Conservation (phyloP, 2,888 invertebrate genomes). For the Coecobrya sp. region DNA sequence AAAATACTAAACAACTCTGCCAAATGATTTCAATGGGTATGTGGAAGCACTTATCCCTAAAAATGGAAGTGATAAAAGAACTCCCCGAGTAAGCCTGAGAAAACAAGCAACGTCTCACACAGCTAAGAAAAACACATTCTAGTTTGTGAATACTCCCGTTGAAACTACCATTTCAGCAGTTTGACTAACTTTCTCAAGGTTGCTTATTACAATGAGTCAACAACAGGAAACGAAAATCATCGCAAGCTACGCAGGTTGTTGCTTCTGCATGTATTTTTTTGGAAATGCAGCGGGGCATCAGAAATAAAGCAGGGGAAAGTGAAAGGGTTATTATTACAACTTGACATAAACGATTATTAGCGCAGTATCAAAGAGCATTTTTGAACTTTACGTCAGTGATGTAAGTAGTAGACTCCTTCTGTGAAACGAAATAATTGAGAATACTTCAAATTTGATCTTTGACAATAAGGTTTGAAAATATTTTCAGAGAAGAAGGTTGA, state of each 20-base stretch:
- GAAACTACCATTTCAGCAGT: conserved; percentile 20
- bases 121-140: background rate
- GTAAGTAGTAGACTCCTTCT: background rate
- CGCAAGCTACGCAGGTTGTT: background rate
- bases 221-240: background rate
- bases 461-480: conserved; percentile 3
- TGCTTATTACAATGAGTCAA: conserved; percentile 8
- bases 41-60: conserved; percentile 27
- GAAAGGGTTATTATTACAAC: conserved; percentile 24
- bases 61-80: conserved; percentile 40
- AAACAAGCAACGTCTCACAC: background rate
- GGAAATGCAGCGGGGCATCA: conserved; percentile 3
- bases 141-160: background rate
- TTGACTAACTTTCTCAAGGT: conserved; percentile 48
- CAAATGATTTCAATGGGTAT: conserved; percentile 57
- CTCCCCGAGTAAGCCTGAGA: conserved; percentile 4
- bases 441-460: background rate
- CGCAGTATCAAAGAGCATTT: background rate
- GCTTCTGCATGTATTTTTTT: background rate
- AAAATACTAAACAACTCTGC: conserved; percentile 55
- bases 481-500: background rate
- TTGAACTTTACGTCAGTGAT: background rate
- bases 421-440: background rate
- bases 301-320: background rate
- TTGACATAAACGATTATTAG: conserved; percentile 35